Evolutionary conservation across 2,113 vertebrate species (phyloP).

Genomic region (Odocoileus hemionus): DNA sequence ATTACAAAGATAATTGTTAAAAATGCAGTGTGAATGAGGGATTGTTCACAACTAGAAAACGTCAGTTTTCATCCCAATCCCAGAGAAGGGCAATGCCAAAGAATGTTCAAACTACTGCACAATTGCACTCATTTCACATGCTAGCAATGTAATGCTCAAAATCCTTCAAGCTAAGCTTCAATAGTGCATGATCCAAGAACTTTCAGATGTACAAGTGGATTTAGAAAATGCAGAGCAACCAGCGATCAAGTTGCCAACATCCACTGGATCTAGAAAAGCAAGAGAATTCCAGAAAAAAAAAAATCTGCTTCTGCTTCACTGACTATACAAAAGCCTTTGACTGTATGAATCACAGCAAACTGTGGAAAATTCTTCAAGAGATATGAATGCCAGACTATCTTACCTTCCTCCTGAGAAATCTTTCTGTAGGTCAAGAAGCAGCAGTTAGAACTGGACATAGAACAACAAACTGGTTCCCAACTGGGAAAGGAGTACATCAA

Average conservation of each 20-base stretch:
- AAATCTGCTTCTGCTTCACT: not conserved
- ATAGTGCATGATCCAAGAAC: not conserved
- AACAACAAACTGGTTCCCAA: not conserved
- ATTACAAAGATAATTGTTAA: not conserved
- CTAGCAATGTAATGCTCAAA: not conserved
- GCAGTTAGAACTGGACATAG: not conserved
- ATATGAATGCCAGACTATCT: not conserved
- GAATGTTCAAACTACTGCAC: not conserved
- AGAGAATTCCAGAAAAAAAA: not conserved
- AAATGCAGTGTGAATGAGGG: not conserved
- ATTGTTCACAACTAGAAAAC: not conserved
- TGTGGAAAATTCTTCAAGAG: not conserved
- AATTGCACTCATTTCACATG: not conserved
- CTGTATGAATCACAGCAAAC: not conserved
- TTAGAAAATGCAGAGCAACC: not conserved
- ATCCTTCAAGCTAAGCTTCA: not conserved
- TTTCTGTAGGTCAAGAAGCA: not conserved
- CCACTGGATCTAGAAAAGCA: not conserved
- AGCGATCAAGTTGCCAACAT: not conserved
- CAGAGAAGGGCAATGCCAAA: not conserved
- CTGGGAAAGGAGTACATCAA: accelerated
- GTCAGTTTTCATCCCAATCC: not conserved
- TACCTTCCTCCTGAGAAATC: not conserved
- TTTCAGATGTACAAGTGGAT: not conserved
- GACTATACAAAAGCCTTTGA: not conserved